Evolutionary conservation across 2,797 vertebrate genomes (phyloP), one percentile per base, ranked within the genome.

Genomic region (Margarornis squamiger): DNA sequence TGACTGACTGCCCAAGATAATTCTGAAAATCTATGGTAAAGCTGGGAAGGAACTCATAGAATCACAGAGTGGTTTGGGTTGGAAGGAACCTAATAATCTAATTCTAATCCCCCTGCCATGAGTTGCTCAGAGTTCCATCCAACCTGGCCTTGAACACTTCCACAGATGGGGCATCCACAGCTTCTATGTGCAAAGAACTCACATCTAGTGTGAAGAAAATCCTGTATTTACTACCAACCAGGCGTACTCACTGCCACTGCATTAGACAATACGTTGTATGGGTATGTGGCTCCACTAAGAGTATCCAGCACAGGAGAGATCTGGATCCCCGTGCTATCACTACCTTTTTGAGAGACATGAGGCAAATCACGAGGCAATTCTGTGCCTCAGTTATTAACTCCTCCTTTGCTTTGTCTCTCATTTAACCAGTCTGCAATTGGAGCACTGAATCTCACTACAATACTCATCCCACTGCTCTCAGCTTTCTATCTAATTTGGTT

Each of bases 191-290:
- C 32, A 65, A 46, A n/a, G 32, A 65, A 46, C 6, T 65, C 27
- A 11, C 4, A 41, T 6, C 7, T 7, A 34, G 20, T 32, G 19
- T 65, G 32, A 65, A 66, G 10, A 80, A 79, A 57, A 36, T 10
- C 6, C 2, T 32, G 12, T 52, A 16, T 46, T 48, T 45, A 48
- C 19, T 52, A 29, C 36, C 45, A 73, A 30, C 32, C 41, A 67
- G 16, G 39, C 3, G 11, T 6, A 45, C 0, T 2, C 30, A 17
- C 21, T 62, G 16, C 18, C 2, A 0, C 10, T 76, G 12, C 41
- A 21, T 36, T 8, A 66, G 30, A 52, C 43, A 61, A 7, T 24
- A 15, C 0, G 1, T 29, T 59, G 27, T 5, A 61, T 9, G 7
- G 30, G 12, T 45, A 32, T 27, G 39, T 58, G 54, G 14, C 48